Percentiles rank a stretch among this genome's conserved stretches.
phyloP scores from a whole-genome alignment of 1,140 invertebrate species.

The Heliothis virescens region DNA sequence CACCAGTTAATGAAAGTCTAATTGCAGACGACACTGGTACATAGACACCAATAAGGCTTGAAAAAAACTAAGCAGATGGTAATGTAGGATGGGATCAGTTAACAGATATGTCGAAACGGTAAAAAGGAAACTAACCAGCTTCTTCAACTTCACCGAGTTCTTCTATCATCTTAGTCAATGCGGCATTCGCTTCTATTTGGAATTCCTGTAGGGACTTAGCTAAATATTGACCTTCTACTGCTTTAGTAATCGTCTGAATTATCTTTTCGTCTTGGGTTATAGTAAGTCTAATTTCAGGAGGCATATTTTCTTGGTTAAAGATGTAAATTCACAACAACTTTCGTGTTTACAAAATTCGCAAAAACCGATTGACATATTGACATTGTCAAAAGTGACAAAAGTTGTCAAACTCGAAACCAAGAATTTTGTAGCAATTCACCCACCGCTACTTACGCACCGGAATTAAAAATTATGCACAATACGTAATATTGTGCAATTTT shows the following conservation, averaged over 20 bases:
- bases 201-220: slow-evolving; percentile 68
- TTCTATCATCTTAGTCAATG: slow-evolving; percentile 69
- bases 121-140: background rate
- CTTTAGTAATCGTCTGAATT: slow-evolving; percentile 58
- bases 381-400: no score
- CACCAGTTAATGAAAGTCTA: no score
- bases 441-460: no score
- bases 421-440: no score
- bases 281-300: slow-evolving; percentile 61
- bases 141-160: slow-evolving; percentile 61
- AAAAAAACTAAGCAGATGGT: no score
- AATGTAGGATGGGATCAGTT: background rate
- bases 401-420: no score
- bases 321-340: background rate
- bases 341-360: background rate
- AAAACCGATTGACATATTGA: no score
- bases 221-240: slow-evolving; percentile 57
- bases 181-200: slow-evolving; percentile 64
- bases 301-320: slow-evolving; percentile 47
- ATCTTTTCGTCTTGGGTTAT: slow-evolving; percentile 63
- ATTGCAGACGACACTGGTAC: no score
- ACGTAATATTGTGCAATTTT: no score
- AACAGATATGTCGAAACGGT: background rate
- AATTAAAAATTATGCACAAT: no score
- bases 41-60: no score